Evolutionary conservation across 64 coral and sea anemone genomes (phyloP).

Genomic region (Montipora foliosa): DNA sequence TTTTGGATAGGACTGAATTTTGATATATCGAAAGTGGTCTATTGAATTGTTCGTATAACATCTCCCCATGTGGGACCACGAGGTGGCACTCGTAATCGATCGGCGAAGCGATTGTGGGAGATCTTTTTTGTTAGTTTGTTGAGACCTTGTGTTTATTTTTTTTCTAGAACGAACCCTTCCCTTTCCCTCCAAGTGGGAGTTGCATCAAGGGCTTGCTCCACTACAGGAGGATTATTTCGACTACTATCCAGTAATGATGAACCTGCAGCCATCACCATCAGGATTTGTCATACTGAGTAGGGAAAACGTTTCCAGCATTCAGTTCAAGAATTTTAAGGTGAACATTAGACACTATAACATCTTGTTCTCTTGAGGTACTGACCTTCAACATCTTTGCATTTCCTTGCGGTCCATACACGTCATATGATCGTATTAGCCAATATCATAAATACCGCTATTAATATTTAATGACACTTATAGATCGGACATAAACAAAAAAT

Average conservation of each 20-base stretch:
- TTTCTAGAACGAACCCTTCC: not conserved
- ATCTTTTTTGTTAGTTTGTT: not conserved
- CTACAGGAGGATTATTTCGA: conserved; percentile 42
- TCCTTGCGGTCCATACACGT: too few relatives aligned
- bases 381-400: too few relatives aligned
- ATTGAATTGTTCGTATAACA: too few relatives aligned
- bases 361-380: not conserved
- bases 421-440: too few relatives aligned
- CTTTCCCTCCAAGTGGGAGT: not conserved
- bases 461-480: too few relatives aligned
- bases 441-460: too few relatives aligned
- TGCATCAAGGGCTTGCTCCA: conserved; percentile 20
- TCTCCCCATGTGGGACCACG: too few relatives aligned
- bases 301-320: conserved; percentile 4
- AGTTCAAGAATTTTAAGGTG: conserved; percentile 12
- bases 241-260: not conserved
- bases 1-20: too few relatives aligned
- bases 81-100: too few relatives aligned
- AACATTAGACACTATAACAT: not conserved
- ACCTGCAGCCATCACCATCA: not conserved
- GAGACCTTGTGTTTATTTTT: not conserved
- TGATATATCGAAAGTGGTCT: too few relatives aligned
- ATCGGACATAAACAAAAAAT: too few relatives aligned
- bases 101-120: not conserved
- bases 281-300: not conserved